Evolutionary conservation across 1,140 invertebrate species (phyloP), one percentile per base, ranked within the genome.

Genomic region (Vanessa tameamea): DNA sequence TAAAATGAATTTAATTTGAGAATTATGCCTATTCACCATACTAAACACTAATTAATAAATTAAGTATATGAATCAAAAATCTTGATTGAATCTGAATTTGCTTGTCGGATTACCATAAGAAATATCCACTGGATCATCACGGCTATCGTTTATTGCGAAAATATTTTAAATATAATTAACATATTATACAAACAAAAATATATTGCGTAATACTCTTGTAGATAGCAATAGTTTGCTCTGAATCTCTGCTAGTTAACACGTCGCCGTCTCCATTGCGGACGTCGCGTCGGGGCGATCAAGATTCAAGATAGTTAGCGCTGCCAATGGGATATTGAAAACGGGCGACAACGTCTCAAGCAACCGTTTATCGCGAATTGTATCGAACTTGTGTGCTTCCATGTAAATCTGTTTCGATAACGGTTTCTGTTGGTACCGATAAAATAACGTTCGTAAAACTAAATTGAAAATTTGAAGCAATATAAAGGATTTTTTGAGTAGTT

Each of bases 301-400:
- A 57, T 59, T 47, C n/a, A 23, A 69, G 51, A 69, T 69, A 69
- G 51, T 69, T 43, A 59, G 51, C 15, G 14, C 20, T 55, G 31
- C 26, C 53, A 59, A 59, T 61, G 55, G 51, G 31, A 47, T 69
- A 69, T 69, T 69, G 67, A 69, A 69, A 69, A 59, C 31, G 51
- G 37, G 31, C 43, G 20, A 69, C 67, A 37, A 16, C 67, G 51
- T 47, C n/a, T 48, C 37, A 53, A 31, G 37, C 64, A 23, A 26
- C 4, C 57, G 31, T 37, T 61, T 61, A 61, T 61, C 57, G 11
- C 13, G 57, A 61, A 43, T 61, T 37, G 57, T 61, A 61, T 37
- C 57, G 37, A 61, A 61, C 57, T 61, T 9, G 31, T 61, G 14
- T 61, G 57, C 57, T 61, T 37, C 23, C 57, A 61, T 61, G 26